Percentiles rank a stretch among this genome's conserved stretches.
These are phyloP conservation scores for Yoshiicerus persimilis DNA, from an alignment of 1,140 invertebrate species.

Conservation along the genomic window DNA sequence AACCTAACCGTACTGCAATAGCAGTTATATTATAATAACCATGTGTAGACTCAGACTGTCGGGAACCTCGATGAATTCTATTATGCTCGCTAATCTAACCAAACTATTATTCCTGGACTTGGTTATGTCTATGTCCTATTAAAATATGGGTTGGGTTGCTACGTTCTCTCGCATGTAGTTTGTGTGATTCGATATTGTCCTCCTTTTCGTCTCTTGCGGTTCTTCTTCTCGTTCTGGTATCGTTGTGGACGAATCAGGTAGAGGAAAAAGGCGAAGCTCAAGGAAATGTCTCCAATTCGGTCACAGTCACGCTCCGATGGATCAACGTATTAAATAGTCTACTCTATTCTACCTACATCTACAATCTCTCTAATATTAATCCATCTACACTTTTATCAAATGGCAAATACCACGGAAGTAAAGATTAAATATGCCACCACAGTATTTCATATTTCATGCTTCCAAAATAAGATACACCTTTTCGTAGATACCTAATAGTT, in stretches of 20 bases:
- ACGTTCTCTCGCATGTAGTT: background rate
- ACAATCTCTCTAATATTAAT: too few species aligned
- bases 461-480: too few species aligned
- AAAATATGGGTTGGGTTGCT: background rate
- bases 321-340: background rate
- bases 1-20: too few species aligned
- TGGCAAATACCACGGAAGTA: background rate
- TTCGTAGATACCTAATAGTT: too few species aligned
- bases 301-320: background rate
- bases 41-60: too few species aligned
- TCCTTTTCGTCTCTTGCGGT: background rate
- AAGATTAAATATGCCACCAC: background rate
- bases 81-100: background rate
- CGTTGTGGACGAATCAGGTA: background rate
- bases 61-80: background rate
- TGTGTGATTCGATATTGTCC: background rate
- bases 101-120: background rate
- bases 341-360: background rate
- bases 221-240: background rate
- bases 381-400: background rate
- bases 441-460: background rate
- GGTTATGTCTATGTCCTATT: background rate
- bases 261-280: background rate
- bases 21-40: too few species aligned
- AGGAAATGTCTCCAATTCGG: background rate